These are phyloP conservation scores for Micronycteris hirsuta DNA, from an alignment of 2,113 vertebrate species.

Conservation along the genomic window DNA sequence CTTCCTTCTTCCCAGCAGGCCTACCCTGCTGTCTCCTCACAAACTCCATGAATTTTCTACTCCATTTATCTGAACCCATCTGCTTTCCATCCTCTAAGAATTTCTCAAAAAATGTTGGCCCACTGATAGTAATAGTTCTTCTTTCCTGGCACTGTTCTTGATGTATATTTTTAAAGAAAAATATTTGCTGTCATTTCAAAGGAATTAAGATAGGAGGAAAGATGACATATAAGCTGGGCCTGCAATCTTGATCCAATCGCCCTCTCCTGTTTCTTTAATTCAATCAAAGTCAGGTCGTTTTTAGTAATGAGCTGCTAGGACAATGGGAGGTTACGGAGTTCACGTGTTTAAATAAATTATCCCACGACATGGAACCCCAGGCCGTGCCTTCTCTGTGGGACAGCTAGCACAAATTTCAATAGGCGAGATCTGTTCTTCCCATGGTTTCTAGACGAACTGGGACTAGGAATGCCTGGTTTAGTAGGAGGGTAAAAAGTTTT, in stretches of 20 bases:
- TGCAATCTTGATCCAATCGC: neutral
- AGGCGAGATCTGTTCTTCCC: neutral
- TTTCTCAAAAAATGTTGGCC: neutral
- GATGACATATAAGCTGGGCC: neutral
- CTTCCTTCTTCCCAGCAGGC: neutral
- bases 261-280: neutral
- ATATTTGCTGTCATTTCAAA: neutral
- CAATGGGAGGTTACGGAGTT: neutral
- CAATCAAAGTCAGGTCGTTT: neutral
- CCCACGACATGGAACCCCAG: neutral
- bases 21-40: neutral
- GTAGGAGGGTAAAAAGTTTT: neutral
- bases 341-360: neutral
- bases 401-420: neutral
- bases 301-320: neutral
- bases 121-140: neutral
- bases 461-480: neutral
- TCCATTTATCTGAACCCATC: slow-evolving; percentile 29
- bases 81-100: slow-evolving; percentile 45
- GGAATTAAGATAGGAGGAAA: neutral
- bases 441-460: neutral
- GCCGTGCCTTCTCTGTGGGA: neutral
- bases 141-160: neutral
- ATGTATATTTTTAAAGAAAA: slow-evolving; percentile 24
- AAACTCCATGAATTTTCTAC: neutral